These are phyloP conservation scores for Gallinago paraguaiae DNA, from an alignment of 2,113 vertebrate genomes.

Conservation along the genomic window DNA sequence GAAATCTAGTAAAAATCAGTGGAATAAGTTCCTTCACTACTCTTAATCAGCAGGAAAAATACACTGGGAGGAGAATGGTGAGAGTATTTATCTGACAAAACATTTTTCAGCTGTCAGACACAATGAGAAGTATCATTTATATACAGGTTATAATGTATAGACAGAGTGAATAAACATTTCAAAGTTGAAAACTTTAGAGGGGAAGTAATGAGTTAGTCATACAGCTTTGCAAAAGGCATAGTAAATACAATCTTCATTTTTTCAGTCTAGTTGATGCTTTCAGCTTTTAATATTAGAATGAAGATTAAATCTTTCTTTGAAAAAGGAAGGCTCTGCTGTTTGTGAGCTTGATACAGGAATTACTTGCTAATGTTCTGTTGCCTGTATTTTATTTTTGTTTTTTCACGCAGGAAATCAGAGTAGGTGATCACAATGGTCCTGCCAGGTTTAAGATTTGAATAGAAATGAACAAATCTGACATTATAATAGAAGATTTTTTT, in stretches of 20 bases:
- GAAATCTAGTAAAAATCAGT: not conserved
- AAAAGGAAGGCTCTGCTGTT: slow-evolving; percentile 10
- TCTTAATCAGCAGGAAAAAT: not conserved
- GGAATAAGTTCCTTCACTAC: not conserved
- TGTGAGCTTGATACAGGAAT: not conserved
- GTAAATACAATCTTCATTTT: not conserved
- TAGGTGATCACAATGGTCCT: slow-evolving; percentile 11
- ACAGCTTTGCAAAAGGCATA: not conserved
- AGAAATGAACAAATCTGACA: slow-evolving; percentile 13
- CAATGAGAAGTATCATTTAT: not conserved
- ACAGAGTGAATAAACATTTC: not conserved
- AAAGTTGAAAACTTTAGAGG: not conserved
- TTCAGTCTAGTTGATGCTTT: not conserved
- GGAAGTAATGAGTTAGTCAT: not conserved
- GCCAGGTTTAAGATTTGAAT: not conserved
- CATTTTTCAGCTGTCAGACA: slow-evolving; percentile 5
- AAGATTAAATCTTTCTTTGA: slow-evolving; percentile 45
- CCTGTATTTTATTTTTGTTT: slow-evolving; percentile 23
- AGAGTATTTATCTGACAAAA: not conserved
- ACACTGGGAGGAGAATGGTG: not conserved
- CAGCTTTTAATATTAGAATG: slow-evolving; percentile 23
- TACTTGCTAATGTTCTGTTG: not conserved
- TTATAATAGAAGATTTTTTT: not conserved
- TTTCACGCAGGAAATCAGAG: slow-evolving; percentile 30
- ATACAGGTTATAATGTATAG: not conserved